Evolutionary conservation across 2,113 vertebrate genomes (phyloP), one percentile per base, ranked within the genome.

Genomic region (Oreotragus oreotragus): DNA sequence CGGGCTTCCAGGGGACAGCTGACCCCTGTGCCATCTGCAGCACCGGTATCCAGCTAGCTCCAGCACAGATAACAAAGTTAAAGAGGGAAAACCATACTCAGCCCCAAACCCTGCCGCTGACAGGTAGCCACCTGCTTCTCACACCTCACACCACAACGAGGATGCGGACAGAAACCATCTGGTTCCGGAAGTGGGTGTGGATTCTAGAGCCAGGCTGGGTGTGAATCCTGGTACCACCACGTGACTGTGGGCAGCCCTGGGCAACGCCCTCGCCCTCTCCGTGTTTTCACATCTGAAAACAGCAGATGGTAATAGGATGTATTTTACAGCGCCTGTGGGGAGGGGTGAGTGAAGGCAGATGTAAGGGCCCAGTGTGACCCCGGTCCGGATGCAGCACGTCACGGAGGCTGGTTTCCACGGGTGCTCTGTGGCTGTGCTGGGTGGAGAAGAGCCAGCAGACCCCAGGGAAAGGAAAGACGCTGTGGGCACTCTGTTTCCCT

Each of bases 401-500:
- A 33, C 7, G 17, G 15, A 47, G 0, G 19, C 43, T 79, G 2
- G 33, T 28, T 80, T 73, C 28, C 51, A 47, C 36, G 3, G 43
- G 13, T 7, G 51, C n/a, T 25, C n/a, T 7, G 14, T 2, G 27
- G 21, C 43, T 80, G 49, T 39, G 11, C 11, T 77, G 30, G 53
- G 30, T 8, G 12, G 47, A 16, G 13, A 21, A 36, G 60, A 87
- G 8, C 47, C 30, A 13, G 39, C 19, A 36, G 45, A 87, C 4
- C 33, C 30, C 1, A 1, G 39, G 47, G 25, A 57, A 27, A 36
- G n/a, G 45, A 21, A 49, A 43, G 30, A 27, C 5, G 1, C 8
- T 1, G 3, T 5, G 17, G 7, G 17, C 4, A 7, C n/a, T 49
- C n/a, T 0, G 1, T 5, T 43, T 27, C n/a, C 80, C 39, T 57